Evolutionary conservation across 2,797 vertebrate species (phyloP), one percentile per base, ranked within the genome.

Genomic region (Psittacula echo): DNA sequence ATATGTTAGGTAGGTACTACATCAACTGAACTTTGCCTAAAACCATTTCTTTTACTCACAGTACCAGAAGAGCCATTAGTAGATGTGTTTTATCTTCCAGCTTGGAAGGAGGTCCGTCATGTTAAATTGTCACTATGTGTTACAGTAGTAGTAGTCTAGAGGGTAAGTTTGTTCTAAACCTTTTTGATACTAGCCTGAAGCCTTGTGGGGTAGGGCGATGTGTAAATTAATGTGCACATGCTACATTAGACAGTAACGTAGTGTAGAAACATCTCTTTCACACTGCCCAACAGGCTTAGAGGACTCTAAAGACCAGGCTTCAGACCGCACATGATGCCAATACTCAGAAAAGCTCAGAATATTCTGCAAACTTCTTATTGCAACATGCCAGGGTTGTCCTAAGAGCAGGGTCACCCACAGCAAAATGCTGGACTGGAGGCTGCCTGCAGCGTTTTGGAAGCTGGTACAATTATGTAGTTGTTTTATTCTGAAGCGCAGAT

Each of bases 61-160:
- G 91, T 70, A 73, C 82, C 77, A 86, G 64, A 90, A 61, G 27
- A 73, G 62, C 73, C 23, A 2, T 76, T 48, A 4, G 48, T 17
- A 14, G 22, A 64, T 44, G 39, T 5, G 82, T 48, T 85, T 65
- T 61, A 44, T 47, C 73, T 83, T 76, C 85, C 90, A 75, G 50
- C 7, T 7, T 5, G 45, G 79, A 90, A 90, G 58, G 39, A 74
- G 19, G 88, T 93, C 94, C 87, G 94, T 96, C 93, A 88, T n/a
- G 11, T 37, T 21, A 2, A 64, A 6, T 47, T 30, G n/a, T 47
- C 58, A 26, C 80, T n/a, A 6, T 23, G 17, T 4, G 23, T 30
- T 64, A 56, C 47, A 76, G 80, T 22, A 54, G 20, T 8, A 70
- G 42, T 11, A 68, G 19, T 13, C 26, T 64, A 75, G 37, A 78